Evolutionary conservation across 2,888 invertebrate species (phyloP), one percentile per base, ranked within the genome.

Genomic region (Callyntrura sp.): DNA sequence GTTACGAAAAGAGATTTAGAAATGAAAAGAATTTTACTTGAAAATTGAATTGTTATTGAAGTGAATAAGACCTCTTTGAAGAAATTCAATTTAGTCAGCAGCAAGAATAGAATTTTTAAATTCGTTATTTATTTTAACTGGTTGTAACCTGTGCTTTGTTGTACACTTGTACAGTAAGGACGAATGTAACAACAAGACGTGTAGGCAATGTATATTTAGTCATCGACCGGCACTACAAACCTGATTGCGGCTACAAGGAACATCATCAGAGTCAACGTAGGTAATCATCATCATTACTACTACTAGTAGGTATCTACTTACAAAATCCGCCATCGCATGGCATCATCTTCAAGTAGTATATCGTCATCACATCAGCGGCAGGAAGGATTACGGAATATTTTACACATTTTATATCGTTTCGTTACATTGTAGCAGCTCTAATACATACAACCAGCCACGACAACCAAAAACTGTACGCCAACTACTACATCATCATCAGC

Each of bases 301-400:
- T 35, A 35, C 35, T 35, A 4, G 35, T 35, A n/a, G n/a, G 35
- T 35, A 35, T 6, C 51, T 51, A 14, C 51, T 51, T 51, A n/a
- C 9, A 14, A 48, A 73, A 48, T 48, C 73, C 73, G 73, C 48
- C 73, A 48, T 48, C 45, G 20, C 60, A 68, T 70, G 12, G 23
- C 57, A 28, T 81, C 83, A 79, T 79, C 79, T 35, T 35, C 35
- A 35, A 35, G 35, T 35, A 35, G 35, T 35, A 35, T 35, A 28
- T 79, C 79, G 25, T 79, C 57, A 35, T 57, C 28, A 55, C 11
- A 60, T 79, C 28, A 60, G 57, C 57, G 60, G 57, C 79, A 79
- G 79, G 79, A 79, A 79, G 79, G 76, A 76, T 76, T 76, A 76
- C 76, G 55, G 76, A 76, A 76, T 76, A 51, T 76, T 76, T 55